Conservation (phyloP, 2,888 invertebrate species). For the Xanthorhoe spadicearia region DNA sequence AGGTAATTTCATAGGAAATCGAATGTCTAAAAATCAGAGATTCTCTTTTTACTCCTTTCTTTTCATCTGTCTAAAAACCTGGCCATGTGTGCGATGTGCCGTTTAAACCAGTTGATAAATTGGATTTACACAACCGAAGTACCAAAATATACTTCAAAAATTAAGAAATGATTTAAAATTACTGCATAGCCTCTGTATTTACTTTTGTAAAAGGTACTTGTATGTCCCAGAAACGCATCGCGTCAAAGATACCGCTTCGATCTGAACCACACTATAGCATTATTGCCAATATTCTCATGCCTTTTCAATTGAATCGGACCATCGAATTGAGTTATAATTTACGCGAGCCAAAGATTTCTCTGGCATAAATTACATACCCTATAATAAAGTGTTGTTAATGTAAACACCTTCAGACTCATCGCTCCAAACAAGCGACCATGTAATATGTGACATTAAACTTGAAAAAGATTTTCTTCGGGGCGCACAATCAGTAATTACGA, state of each 20-base stretch:
- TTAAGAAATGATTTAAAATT: conserved; percentile 36
- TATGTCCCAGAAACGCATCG: conserved; percentile 24
- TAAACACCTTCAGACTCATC: conserved; percentile 43
- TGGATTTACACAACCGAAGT: background rate
- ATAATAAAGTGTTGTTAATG: conserved; percentile 48
- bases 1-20: too few species aligned
- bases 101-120: background rate
- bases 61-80: too few species aligned
- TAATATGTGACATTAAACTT: conserved; percentile 67
- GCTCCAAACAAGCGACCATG: conserved; percentile 49
- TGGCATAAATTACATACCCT: conserved; percentile 44
- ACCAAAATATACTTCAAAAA: conserved; percentile 14
- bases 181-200: conserved; percentile 25
- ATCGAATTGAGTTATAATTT: conserved; percentile 48
- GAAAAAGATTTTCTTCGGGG: conserved; percentile 62
- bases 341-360: conserved; percentile 39
- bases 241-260: conserved; percentile 30
- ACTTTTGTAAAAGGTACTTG: conserved; percentile 26
- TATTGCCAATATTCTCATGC: conserved; percentile 31
- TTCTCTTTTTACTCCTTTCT: too few species aligned
- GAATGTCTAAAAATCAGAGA: too few species aligned
- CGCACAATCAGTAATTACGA: conserved; percentile 72
- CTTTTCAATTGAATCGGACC: conserved; percentile 43
- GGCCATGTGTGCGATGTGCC: too few species aligned
- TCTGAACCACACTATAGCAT: conserved; percentile 29